Base-by-base conservation (phyloP, 2,113 vertebrate genomes). In the Mola mola region DNA sequence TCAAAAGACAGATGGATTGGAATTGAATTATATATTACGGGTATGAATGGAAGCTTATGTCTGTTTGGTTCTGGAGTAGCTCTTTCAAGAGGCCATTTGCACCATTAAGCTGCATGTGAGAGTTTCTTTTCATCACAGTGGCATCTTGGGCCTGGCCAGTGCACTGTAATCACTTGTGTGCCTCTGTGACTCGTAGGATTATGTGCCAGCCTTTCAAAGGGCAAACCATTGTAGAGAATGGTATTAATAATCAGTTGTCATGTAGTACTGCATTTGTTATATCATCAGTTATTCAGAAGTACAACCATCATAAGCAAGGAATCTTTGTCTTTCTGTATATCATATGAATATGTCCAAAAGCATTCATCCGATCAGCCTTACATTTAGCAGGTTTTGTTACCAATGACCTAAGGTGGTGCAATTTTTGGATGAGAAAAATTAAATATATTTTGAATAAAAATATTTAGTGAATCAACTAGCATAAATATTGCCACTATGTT, bases 31-130 rank as follows among this genome's bases (percentile, higher is more conserved):
- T 43, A 59, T 68, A 65, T 66, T 50, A 3, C 12, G 9, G 6
- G 8, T 48, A 43, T 78, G 63, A 59, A 65, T 66, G 49, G 47
- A 63, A 47, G 57, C 56, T 75, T 55, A 48, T 63, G 70, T 48
- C 28, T 46, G 46, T 71, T 59, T 68, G 60, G 42, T 21, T 72
- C 43, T 63, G 34, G 78, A 75, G 40, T 40, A 63, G 41, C 59
- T 50, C 63, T 78, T 82, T 80, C 63, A 85, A 51, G 66, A 50
- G 53, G 29, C 36, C 26, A 24, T 73, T 78, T 66, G 34, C 49
- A 49, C 42, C 0, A 19, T 57, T 75, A 64, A 78, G 34, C 52
- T 37, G 38, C 47, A 49, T 50, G 61, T 51, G 41, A 70, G 82
- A 60, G 58, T 63, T 62, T 66, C 56, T 53, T 75, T 79, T 79